Conservation (phyloP, 1,140 invertebrate species). For the Maniola jurtina region DNA sequence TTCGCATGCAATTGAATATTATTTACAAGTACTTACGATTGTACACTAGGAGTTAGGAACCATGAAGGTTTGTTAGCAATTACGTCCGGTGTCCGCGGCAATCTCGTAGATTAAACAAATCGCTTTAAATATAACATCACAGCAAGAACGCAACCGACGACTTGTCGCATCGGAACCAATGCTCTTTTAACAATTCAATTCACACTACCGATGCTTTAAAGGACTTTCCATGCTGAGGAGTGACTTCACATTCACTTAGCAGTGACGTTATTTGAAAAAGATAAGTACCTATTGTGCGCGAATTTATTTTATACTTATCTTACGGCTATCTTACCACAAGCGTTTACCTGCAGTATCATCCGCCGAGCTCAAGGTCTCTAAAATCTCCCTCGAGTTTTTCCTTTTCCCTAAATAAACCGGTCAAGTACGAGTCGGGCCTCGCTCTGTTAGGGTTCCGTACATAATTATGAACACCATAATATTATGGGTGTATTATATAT, state of each 20-base stretch:
- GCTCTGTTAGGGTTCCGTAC: no score
- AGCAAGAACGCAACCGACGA: not conserved
- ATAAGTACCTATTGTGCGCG: not conserved
- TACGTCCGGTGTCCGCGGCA: not conserved
- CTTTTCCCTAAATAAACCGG: no score
- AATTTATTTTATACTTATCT: not conserved
- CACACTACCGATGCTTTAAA: conserved; percentile 1
- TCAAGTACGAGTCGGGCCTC: no score
- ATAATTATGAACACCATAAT: no score
- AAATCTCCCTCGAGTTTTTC: no score
- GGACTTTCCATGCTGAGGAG: not conserved
- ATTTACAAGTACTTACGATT: not conserved
- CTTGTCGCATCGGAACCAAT: conserved; percentile 8
- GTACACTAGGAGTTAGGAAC: no score
- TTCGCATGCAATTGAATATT: no score
- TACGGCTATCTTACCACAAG: no score
- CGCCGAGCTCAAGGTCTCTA: no score
- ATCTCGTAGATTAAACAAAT: not conserved
- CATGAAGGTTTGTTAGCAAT: not conserved
- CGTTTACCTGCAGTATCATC: no score
- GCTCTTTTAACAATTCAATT: not conserved
- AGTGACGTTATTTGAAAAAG: not conserved
- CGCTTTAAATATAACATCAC: not conserved
- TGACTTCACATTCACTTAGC: not conserved
- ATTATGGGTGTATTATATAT: no score